Percentiles rank a stretch among this genome's conserved stretches.
Conservation (phyloP, 1,140 invertebrate species). For the Pomacea maculata region DNA sequence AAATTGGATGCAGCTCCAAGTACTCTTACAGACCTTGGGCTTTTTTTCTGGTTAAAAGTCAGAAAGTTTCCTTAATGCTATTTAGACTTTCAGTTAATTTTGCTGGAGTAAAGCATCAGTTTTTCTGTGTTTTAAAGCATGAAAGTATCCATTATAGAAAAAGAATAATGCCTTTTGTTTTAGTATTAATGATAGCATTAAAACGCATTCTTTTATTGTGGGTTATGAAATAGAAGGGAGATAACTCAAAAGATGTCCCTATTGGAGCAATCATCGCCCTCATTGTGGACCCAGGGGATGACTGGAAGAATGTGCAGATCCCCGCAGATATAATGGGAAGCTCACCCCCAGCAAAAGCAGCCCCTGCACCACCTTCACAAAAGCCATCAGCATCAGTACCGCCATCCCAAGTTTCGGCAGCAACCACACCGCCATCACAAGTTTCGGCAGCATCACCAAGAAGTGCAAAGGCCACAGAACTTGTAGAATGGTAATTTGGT, state of each 20-base stretch:
- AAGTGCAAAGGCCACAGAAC: too few species aligned
- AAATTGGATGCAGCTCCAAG: too few species aligned
- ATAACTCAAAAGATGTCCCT: conserved; percentile 83
- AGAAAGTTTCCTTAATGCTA: too few species aligned
- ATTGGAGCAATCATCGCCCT: conserved; percentile 89
- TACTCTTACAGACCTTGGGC: too few species aligned
- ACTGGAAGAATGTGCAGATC: conserved; percentile 74
- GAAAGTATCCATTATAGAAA: too few species aligned
- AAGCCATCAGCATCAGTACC: neutral
- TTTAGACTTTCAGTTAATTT: too few species aligned
- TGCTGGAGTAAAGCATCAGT: too few species aligned
- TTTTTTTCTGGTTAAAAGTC: too few species aligned
- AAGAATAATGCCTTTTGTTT: too few species aligned
- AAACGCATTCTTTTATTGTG: conserved; percentile 7
- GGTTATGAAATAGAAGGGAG: conserved; percentile 65
- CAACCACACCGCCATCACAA: neutral
- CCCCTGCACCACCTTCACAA: neutral
- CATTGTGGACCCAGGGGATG: conserved; percentile 82
- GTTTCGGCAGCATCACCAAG: too few species aligned
- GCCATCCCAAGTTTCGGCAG: neutral
- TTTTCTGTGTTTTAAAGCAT: too few species aligned
- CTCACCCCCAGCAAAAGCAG: conserved; percentile 17
- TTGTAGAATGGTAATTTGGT: too few species aligned
- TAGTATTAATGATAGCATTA: neutral
- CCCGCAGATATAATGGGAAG: conserved; percentile 36